Evolutionary conservation across 1,140 invertebrate species (phyloP), one percentile per base, ranked within the genome.

Genomic region (Drosophila sp.): DNA sequence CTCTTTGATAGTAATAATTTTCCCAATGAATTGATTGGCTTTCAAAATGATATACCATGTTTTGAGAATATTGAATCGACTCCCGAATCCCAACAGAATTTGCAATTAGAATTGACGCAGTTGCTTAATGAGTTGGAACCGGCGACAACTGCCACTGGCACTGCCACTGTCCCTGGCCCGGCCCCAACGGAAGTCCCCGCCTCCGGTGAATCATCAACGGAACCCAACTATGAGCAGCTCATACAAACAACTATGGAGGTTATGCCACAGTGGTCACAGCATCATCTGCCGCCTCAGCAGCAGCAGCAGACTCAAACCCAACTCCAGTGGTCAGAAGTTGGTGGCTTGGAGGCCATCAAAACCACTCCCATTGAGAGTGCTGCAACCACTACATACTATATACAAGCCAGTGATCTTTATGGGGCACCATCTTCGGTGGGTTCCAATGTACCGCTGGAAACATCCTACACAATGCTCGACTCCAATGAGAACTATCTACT

Each of bases 1-100:
- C 71, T 72, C 6, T 86, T 87, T 10, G 75, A 86, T 10, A 82
- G 85, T 47, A 87, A 63, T 62, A 82, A 72, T 41, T 86, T 86
- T 56, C 67, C 61, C 56, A 87, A 72, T 33, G 85, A 89, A 33
- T 73, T 91, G 10, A 91, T 91, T 50, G 90, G 90, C 11, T 91
- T 91, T 32, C 90, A 91, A 56, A 91, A 91, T 69, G 86, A 91
- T 62, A 91, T 91, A 66, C 90, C 90, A 6, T 91, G 90, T 35
- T 91, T 91, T 58, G 90, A 91, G 66, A 91, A 80, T 10, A 91
- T 91, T 25, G 79, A 80, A 4, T 23, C 73, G 5, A 57, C 70
- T 4, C 63, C 66, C 0, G 73, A 77, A 23, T 60, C 67, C 11
- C 80, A 76, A 27, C 66, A 79, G 35, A 89, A 66, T 17, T 60